Conservation (phyloP, 2,113 vertebrate genomes). For the Pseudonaja textilis region DNA sequence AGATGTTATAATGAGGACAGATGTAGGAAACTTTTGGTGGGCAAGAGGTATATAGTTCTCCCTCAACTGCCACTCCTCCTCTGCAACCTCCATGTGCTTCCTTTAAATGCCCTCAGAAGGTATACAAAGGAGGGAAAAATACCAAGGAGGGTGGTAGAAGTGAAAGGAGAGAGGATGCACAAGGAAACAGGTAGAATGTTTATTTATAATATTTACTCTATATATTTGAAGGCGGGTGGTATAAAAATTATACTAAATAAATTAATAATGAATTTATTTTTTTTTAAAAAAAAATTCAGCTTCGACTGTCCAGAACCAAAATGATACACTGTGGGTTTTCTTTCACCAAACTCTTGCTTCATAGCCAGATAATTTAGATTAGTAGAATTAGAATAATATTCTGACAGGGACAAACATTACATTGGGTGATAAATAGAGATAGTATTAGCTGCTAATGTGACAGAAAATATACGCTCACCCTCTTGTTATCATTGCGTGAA, state of each 20-base stretch:
- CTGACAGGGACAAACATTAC: background rate
- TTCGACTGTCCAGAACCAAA: background rate
- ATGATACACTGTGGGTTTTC: background rate
- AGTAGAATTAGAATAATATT: background rate
- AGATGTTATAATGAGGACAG: background rate
- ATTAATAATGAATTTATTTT: background rate
- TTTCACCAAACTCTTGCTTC: background rate
- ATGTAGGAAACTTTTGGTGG: no score
- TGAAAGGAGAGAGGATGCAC: background rate
- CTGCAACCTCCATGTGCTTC: background rate
- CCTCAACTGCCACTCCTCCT: background rate
- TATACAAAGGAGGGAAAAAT: background rate
- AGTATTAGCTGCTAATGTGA: background rate
- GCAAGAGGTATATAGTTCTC: background rate
- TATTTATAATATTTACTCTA: no score
- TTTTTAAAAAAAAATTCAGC: background rate
- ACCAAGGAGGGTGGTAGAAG: background rate
- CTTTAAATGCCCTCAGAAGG: background rate
- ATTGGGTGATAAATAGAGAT: background rate
- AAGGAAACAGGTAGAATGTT: background rate
- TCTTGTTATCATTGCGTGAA: background rate
- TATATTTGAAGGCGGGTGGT: background rate
- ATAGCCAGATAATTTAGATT: background rate
- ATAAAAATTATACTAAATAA: background rate
- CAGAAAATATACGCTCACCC: background rate